Evolutionary conservation across 2,888 invertebrate genomes (phyloP).

Genomic region (Campaea margaritaria): DNA sequence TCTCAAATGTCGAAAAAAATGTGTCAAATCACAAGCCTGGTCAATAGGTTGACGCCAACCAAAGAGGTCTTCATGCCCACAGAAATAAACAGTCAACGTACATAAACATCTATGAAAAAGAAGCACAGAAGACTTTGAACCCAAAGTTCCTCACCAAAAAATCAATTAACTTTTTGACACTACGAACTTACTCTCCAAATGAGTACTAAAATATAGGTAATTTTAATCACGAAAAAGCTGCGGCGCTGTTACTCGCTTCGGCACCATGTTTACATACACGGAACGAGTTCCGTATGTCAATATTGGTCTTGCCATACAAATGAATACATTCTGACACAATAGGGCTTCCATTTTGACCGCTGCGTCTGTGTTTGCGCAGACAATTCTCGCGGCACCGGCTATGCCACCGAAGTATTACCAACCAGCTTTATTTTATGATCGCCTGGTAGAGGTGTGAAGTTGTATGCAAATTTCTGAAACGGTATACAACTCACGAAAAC

Average conservation of each 20-base stretch:
- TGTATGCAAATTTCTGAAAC: no score
- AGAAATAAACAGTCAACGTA: no score
- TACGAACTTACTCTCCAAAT: slow-evolving; percentile 16
- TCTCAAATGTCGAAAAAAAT: no score
- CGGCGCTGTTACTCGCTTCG: slow-evolving; percentile 49
- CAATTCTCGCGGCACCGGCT: slow-evolving; percentile 74
- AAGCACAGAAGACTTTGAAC: no score
- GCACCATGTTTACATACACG: slow-evolving; percentile 70
- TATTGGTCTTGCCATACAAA: slow-evolving; percentile 82
- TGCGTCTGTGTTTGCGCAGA: slow-evolving; percentile 73
- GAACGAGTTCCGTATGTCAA: slow-evolving; percentile 80
- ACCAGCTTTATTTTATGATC: slow-evolving; percentile 56
- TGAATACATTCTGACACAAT: slow-evolving; percentile 84
- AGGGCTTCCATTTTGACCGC: slow-evolving; percentile 81
- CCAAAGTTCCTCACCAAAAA: neutral
- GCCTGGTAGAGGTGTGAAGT: slow-evolving; percentile 43
- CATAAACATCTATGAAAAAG: no score
- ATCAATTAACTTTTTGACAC: slow-evolving; percentile 5
- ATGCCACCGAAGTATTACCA: slow-evolving; percentile 71
- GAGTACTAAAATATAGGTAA: slow-evolving; percentile 48
- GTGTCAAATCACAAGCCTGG: no score
- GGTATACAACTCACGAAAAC: neutral
- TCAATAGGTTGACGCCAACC: no score
- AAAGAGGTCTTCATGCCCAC: no score
- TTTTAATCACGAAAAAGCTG: slow-evolving; percentile 64